A percentile compares a stretch with the other conserved stretches of the same genome.
Conservation (phyloP, 2,888 invertebrate genomes). For the Homarus gammarus region DNA sequence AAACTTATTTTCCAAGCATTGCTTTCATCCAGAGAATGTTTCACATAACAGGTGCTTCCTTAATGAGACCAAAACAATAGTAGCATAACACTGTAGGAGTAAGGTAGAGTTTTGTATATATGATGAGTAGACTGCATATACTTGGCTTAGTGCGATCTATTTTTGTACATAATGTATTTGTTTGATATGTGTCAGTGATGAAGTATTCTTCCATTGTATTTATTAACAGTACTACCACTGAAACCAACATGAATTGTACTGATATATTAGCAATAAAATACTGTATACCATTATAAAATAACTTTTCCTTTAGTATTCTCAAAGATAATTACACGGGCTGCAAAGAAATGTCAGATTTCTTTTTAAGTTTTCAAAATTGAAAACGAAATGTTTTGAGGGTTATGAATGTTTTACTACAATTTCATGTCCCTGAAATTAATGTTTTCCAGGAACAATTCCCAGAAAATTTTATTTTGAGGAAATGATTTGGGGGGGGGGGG, state of each 20-base stretch:
- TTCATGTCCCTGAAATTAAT: no score
- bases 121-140: not conserved
- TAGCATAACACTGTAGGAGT: not conserved
- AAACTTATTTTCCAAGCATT: not conserved
- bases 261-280: conserved; percentile 29
- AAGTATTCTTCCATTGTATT: conserved; percentile 56
- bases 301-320: no score
- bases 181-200: conserved; percentile 17
- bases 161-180: conserved; percentile 49
- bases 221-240: conserved; percentile 38
- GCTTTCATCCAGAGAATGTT: not conserved
- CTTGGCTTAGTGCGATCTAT: conserved; percentile 58
- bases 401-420: no score
- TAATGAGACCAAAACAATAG: conserved; percentile 10
- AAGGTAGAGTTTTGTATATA: not conserved
- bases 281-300: no score
- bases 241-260: conserved; percentile 36
- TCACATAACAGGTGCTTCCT: conserved; percentile 9
- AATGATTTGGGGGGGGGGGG: no score
- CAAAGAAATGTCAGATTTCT: no score
- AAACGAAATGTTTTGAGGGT: no score
- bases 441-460: no score
- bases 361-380: no score
- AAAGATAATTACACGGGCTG: no score
- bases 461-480: no score